A percentile compares a stretch with the other conserved stretches of the same genome.
Conservation (phyloP, 2,797 vertebrate genomes). For the Alcedo quadribrachys region DNA sequence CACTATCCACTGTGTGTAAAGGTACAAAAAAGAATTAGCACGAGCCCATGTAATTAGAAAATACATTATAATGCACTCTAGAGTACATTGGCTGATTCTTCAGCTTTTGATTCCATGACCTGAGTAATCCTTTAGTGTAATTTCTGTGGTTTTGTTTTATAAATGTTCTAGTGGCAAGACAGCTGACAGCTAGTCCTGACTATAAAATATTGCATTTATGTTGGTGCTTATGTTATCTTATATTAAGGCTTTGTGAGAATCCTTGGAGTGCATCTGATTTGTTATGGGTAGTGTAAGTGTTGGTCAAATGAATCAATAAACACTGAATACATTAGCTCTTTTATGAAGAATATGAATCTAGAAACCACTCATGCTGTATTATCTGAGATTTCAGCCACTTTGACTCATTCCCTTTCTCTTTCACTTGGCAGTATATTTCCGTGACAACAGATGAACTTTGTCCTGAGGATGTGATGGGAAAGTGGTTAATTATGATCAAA, state of each 20-base stretch:
- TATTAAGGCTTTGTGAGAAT: background rate
- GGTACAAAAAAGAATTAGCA: background rate
- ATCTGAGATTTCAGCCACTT: background rate
- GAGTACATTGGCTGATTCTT: background rate
- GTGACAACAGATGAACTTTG: background rate
- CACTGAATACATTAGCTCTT: background rate
- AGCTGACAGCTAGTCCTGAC: background rate
- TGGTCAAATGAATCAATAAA: constrained; percentile 43
- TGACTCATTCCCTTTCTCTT: background rate
- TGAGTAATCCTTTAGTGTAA: background rate
- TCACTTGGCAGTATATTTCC: background rate
- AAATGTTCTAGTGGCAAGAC: background rate
- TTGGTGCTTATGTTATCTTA: background rate
- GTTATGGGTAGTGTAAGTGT: background rate
- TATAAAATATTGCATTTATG: background rate
- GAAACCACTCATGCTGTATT: background rate
- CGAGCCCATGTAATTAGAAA: background rate
- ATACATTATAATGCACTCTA: background rate
- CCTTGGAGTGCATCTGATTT: background rate
- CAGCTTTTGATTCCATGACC: background rate
- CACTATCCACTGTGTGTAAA: background rate
- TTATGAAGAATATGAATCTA: background rate
- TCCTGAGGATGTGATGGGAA: background rate
- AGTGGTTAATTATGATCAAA: background rate
- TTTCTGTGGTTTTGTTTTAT: background rate